Evolutionary conservation across 2,888 invertebrate genomes (phyloP), one percentile per base, ranked within the genome.

Genomic region (Pammene aurita): DNA sequence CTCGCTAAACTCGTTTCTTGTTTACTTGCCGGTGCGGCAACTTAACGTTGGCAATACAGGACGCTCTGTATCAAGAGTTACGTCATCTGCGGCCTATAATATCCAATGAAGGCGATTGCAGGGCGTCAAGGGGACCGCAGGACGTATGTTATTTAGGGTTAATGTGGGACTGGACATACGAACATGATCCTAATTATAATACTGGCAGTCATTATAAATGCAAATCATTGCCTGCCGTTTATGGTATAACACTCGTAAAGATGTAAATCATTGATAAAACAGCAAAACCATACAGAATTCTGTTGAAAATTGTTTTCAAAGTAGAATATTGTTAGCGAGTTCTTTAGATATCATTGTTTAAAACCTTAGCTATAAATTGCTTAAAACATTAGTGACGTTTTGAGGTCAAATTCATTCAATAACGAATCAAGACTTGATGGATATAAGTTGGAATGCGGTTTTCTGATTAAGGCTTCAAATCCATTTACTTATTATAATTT

Each of bases 1-100:
- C 91, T 91, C 89, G 89, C 83, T 84, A 90, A 90, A 92, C 92
- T 87, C 85, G 92, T 92, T 92, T 91, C 83, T 85, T 92, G 89
- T 92, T 91, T 90, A 91, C 89, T 89, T 84, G 85, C 75, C 79
- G 81, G 81, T 84, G 84, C 84, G 84, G 84, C 78, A 87, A 86
- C 87, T 86, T 86, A 86, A 85, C 84, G 84, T 84, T 84, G 81
- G 78, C 80, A 84, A 85, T 81, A 82, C 85, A 83, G 88, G 85
- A 85, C 85, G 87, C 78, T 80, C 80, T 80, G 80, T 81, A 81
- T 82, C 79, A 80, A 78, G 74, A 75, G 78, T 89, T 87, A 88
- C 90, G 88, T 90, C 90, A 90, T 77, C 76, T 70, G 65, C 38
- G 64, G 50, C 60, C 60, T 52, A 60, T n/a, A n/a, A n/a, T 64